Conservation (phyloP, 1,140 invertebrate genomes). For the Triops cancriformis region DNA sequence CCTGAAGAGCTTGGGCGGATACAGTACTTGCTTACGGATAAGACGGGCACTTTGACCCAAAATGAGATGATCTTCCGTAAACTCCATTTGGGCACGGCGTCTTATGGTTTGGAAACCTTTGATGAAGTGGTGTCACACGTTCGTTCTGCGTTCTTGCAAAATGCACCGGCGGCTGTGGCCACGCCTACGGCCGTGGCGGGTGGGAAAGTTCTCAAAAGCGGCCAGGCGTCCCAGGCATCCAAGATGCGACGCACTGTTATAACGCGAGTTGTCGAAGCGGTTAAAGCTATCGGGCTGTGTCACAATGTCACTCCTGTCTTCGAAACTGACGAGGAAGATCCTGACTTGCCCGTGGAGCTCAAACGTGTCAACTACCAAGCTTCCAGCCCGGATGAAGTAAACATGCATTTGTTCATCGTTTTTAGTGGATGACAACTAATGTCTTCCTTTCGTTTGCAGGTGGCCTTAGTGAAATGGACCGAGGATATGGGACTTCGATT, state of each 20-base stretch:
- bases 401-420: neutral
- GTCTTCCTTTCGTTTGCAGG: constrained; percentile 40
- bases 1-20: constrained; percentile 96
- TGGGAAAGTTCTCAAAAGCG: neutral
- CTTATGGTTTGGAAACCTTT: constrained; percentile 79
- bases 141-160: neutral
- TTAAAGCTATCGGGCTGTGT: constrained; percentile 89
- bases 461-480: constrained; percentile 73
- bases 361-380: constrained; percentile 59
- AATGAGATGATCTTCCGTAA: constrained; percentile 99
- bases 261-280: constrained; percentile 72
- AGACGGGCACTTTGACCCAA: constrained; percentile 96
- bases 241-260: constrained; percentile 57
- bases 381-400: constrained; percentile 94
- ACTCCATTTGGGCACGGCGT: constrained; percentile 80
- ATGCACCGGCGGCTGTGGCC: neutral
- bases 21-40: constrained; percentile 90
- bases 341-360: constrained; percentile 26
- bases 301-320: constrained; percentile 99
- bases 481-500: constrained; percentile 56
- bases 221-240: constrained; percentile 23
- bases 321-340: constrained; percentile 47
- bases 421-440: no score
- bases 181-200: neutral
- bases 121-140: constrained; percentile 54